Conservation (phyloP, 2,113 vertebrate species). For the Bungarus multicinctus region DNA sequence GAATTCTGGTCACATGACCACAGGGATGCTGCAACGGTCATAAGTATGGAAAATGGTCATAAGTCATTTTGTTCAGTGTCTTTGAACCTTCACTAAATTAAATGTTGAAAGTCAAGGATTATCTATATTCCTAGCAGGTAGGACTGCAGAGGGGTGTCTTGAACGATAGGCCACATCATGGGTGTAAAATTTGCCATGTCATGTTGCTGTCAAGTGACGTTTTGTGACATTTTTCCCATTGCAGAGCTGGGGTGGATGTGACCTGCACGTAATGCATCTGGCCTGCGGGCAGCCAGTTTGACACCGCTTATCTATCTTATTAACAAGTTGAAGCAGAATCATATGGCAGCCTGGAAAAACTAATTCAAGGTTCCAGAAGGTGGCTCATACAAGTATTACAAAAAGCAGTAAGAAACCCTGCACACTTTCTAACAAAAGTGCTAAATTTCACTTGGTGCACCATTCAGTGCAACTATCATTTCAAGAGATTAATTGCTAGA, state of each 20-base stretch:
- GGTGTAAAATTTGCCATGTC: not conserved
- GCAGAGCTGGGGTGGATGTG: not conserved
- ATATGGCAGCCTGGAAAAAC: not conserved
- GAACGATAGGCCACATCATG: not conserved
- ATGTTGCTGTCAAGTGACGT: not conserved
- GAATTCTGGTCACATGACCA: not conserved
- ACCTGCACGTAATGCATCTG: rapidly evolving
- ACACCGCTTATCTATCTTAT: not conserved
- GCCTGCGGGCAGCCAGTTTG: not conserved
- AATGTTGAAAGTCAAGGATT: not conserved
- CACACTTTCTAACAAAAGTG: not conserved
- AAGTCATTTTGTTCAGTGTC: not conserved
- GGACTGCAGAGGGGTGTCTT: not conserved
- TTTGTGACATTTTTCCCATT: rapidly evolving
- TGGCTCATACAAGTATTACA: not conserved
- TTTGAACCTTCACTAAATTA: not conserved
- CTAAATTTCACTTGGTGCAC: not conserved
- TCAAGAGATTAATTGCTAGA: not conserved
- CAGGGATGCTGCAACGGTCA: not conserved
- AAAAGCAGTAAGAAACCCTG: not conserved
- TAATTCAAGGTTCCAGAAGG: not conserved
- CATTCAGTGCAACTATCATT: not conserved
- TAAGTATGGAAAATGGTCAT: not conserved
- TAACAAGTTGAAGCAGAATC: not conserved
- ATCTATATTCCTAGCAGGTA: not conserved